Evolutionary conservation across 2,888 invertebrate species (phyloP), one percentile per base, ranked within the genome.

Genomic region (Myathropa florea): DNA sequence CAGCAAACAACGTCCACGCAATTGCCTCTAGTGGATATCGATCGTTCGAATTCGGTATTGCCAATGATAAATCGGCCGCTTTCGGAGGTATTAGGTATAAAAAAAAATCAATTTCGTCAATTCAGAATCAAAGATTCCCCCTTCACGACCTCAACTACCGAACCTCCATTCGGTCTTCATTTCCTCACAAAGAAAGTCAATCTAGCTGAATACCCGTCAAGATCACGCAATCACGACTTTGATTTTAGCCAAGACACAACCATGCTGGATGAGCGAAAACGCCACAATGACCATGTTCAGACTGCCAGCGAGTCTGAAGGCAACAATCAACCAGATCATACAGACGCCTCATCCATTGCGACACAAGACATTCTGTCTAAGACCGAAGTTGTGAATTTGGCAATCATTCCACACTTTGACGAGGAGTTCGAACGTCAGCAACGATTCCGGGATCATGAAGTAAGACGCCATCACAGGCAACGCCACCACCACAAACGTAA

Each of bases 41-140:
- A 26, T 30, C 88, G 82, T 24, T 83, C 86, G 0, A 93, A 93
- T 79, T 92, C 92, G 0, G 89, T 93, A 36, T 88, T 93, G 72
- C 93, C 93, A n/a, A 93, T 92, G 90, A 93, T 93, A 14, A 93
- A 93, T 89, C 90, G 92, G 0, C 93, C 93, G 3, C 87, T 93
- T 39, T 93, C 93, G 28, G 93, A 93, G 88, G 93, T 93, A 33
- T 89, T 93, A 67, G 93, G 93, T 82, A 93, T 93, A 59, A 93
- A 92, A 75, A 93, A 93, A 88, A 92, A 93, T 86, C 93, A 93
- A 89, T 93, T 93, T 87, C 91, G 92, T 77, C 92, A 92, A 88
- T 92, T 93, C 55, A 91, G 93, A 4, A 90, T 93, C n/a, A 92
- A 92, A 39, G 93, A 93, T 68, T 89, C 89, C 6, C 78, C 90